A percentile compares a stretch with the other conserved stretches of the same genome.
phyloP scores from a whole-genome alignment of 1,140 invertebrate genomes.

The Lithobius niger region DNA sequence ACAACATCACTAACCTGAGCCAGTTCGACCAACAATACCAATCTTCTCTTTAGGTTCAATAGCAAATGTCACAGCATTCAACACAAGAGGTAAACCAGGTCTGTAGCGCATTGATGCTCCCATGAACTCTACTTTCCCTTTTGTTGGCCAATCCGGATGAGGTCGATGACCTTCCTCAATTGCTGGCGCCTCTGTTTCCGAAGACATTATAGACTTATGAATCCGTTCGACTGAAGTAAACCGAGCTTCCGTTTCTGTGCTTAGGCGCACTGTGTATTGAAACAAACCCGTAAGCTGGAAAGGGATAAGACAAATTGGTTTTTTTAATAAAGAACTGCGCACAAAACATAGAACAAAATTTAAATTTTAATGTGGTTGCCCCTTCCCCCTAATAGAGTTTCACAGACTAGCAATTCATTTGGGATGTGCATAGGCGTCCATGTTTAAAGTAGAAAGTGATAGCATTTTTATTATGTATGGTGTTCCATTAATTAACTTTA shows the following conservation, averaged over 20 bases:
- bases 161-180: slow-evolving; percentile 24
- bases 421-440: no score
- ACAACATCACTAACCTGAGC: slow-evolving; percentile 40
- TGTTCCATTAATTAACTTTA: no score
- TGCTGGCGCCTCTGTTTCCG: slow-evolving; percentile 20
- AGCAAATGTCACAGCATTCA: slow-evolving; percentile 40
- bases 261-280: slow-evolving; percentile 48
- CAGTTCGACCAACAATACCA: slow-evolving; percentile 49
- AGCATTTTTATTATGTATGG: no score
- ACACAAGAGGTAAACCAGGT: slow-evolving; percentile 32
- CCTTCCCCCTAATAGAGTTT: no score
- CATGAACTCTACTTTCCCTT: slow-evolving; percentile 40
- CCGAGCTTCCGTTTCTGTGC: slow-evolving; percentile 48
- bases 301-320: neutral
- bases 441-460: no score
- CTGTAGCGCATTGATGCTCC: slow-evolving; percentile 40
- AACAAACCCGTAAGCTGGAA: slow-evolving; percentile 52
- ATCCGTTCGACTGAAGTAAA: slow-evolving; percentile 51
- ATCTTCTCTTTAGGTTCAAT: slow-evolving; percentile 45
- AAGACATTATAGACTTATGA: slow-evolving; percentile 32
- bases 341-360: no score
- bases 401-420: no score
- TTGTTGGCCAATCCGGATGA: slow-evolving; percentile 38
- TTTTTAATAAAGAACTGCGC: neutral
- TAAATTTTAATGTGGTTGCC: no score